Conservation (phyloP, 1,140 invertebrate genomes). For the Brachionus manjavacas region DNA sequence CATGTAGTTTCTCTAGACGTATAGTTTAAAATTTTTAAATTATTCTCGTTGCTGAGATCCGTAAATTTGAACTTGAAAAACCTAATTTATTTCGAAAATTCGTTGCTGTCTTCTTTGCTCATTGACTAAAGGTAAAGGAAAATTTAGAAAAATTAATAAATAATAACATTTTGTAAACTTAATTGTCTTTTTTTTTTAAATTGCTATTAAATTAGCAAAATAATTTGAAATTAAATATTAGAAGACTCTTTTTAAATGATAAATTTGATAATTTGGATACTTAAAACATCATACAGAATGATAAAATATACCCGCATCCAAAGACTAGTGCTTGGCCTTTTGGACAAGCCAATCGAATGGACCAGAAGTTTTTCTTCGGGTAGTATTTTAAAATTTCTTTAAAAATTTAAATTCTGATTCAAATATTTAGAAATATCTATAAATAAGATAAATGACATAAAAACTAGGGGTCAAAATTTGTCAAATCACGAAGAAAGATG, state of each 20-base stretch:
- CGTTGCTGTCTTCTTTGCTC: conserved; percentile 11
- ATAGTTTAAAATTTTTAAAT: not conserved
- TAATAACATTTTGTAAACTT: conserved; percentile 18
- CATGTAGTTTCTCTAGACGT: not conserved
- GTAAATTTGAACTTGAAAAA: conserved; percentile 11
- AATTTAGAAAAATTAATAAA: not conserved
- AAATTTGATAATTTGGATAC: not conserved
- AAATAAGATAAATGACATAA: not conserved
- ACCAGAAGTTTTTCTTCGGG: not conserved
- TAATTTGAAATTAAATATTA: not conserved
- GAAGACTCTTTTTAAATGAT: not conserved
- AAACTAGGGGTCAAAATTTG: not conserved
- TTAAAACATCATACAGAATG: conserved; percentile 6
- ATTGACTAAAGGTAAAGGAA: conserved; percentile 15
- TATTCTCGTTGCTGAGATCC: conserved; percentile 33
- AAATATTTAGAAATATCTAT: not conserved
- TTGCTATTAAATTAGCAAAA: not conserved
- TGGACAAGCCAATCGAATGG: not conserved
- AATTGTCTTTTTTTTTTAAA: conserved; percentile 16
- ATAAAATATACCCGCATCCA: not conserved
- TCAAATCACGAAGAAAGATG: conserved; percentile 17
- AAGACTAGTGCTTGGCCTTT: not conserved
- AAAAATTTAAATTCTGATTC: not conserved
- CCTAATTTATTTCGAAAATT: not conserved
- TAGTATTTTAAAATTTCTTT: not conserved